phyloP scores from a whole-genome alignment of 2,888 invertebrate species.

The Dioctria rufipes region DNA sequence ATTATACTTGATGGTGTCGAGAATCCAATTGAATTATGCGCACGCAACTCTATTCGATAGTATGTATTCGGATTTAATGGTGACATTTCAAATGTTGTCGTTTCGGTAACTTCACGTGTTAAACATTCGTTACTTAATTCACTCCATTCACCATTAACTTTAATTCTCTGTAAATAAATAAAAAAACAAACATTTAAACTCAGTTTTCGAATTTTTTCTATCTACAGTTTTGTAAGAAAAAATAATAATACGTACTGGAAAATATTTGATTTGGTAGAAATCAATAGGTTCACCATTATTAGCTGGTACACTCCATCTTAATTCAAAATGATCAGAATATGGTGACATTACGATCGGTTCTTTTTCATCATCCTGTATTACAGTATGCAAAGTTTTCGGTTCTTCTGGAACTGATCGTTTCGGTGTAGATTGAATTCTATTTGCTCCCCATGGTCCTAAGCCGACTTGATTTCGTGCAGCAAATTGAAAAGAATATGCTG shows the following conservation, averaged over 20 bases:
- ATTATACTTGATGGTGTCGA: slow-evolving; percentile 84
- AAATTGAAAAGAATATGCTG: slow-evolving; percentile 85
- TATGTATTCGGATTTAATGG: slow-evolving; percentile 84
- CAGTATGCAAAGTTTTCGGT: slow-evolving; percentile 76
- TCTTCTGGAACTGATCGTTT: slow-evolving; percentile 84
- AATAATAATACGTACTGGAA: slow-evolving; percentile 76
- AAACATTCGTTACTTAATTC: slow-evolving; percentile 74
- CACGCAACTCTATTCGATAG: slow-evolving; percentile 87
- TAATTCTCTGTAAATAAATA: slow-evolving; percentile 74
- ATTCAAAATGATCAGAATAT: slow-evolving; percentile 84
- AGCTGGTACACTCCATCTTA: slow-evolving; percentile 88
- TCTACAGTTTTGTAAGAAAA: neutral
- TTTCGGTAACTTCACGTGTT: slow-evolving; percentile 76
- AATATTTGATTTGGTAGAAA: slow-evolving; percentile 84
- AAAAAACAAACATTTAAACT: neutral
- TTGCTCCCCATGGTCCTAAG: slow-evolving; percentile 80
- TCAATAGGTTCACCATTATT: slow-evolving; percentile 93
- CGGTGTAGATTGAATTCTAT: slow-evolving; percentile 80
- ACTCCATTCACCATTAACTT: slow-evolving; percentile 79
- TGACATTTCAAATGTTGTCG: slow-evolving; percentile 79
- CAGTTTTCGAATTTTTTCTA: neutral
- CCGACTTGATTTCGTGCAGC: slow-evolving; percentile 90
- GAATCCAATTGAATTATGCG: slow-evolving; percentile 88
- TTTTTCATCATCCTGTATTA: slow-evolving; percentile 70
- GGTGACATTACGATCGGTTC: slow-evolving; percentile 74